Percentiles rank a stretch among this genome's conserved stretches.
phyloP scores from a whole-genome alignment of 2,797 vertebrate genomes.

The Peromyscus attwateri region DNA sequence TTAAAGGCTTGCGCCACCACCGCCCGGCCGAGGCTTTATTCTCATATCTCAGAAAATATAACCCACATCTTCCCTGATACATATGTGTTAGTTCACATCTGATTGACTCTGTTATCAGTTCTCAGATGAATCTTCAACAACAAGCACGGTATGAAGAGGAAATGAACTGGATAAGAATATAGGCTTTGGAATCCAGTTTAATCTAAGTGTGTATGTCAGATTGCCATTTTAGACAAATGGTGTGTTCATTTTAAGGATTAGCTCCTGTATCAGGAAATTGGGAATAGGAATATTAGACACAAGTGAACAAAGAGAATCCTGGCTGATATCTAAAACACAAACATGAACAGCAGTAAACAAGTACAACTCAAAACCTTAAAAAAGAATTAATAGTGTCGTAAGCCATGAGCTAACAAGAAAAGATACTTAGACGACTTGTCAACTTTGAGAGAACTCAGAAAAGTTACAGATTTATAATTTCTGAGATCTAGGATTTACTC shows the following conservation, averaged over 20 bases:
- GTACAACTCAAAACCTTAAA: background rate
- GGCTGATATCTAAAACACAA: background rate
- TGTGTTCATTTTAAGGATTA: background rate
- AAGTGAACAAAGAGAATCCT: background rate
- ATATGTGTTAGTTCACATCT: background rate
- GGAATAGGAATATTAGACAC: background rate
- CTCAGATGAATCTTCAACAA: conserved; percentile 24
- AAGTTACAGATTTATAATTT: background rate
- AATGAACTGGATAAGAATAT: background rate
- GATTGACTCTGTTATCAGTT: background rate
- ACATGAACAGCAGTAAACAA: background rate
- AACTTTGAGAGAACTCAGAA: background rate
- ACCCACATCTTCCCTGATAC: background rate
- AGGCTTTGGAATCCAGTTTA: background rate
- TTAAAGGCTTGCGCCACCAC: no score
- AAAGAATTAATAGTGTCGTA: background rate
- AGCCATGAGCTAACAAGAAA: background rate
- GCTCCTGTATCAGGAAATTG: background rate
- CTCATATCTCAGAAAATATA: background rate
- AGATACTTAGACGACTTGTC: background rate
- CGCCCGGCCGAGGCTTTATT: background rate
- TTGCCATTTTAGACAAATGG: background rate
- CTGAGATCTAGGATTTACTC: background rate
- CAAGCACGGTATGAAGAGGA: background rate
- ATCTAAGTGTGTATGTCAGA: background rate